A percentile compares a stretch with the other conserved stretches of the same genome.
These are phyloP conservation scores for Pagrus major DNA, from an alignment of 2,113 vertebrate genomes.

Conservation along the genomic window DNA sequence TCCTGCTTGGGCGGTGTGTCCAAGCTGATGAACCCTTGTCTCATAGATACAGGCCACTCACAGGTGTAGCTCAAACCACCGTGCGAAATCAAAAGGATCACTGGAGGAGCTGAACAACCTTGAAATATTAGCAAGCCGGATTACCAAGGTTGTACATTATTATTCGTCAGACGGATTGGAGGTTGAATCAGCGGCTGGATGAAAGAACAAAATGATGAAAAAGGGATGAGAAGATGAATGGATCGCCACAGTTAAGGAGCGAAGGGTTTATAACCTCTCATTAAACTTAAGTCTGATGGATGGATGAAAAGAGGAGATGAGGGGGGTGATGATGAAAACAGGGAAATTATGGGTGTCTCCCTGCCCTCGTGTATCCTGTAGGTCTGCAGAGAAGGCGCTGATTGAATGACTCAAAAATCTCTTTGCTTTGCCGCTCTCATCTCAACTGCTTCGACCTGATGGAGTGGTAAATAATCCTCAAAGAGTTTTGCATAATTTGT, in stretches of 20 bases:
- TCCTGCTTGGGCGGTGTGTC: background rate
- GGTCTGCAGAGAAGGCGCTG: constrained; percentile 33
- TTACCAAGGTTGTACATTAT: constrained; percentile 69
- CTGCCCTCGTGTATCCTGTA: constrained; percentile 43
- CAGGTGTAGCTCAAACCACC: constrained; percentile 32
- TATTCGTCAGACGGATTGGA: constrained; percentile 54
- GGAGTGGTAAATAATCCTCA: constrained; percentile 62
- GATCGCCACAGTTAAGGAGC: constrained; percentile 46
- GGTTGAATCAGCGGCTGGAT: constrained; percentile 58
- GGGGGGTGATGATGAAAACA: constrained; percentile 54
- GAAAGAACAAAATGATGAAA: constrained; percentile 68
- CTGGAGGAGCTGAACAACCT: constrained; percentile 57
- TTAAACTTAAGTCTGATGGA: constrained; percentile 71
- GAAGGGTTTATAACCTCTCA: constrained; percentile 70
- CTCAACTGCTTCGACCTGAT: constrained; percentile 44
- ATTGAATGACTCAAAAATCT: constrained; percentile 58
- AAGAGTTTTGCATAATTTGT: constrained; percentile 57
- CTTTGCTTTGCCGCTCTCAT: constrained; percentile 47
- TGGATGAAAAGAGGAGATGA: constrained; percentile 69
- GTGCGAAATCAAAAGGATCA: constrained; percentile 40
- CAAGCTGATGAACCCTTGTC: background rate
- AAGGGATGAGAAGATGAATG: constrained; percentile 73
- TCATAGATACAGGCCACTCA: background rate
- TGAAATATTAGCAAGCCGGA: constrained; percentile 63
- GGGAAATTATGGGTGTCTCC: constrained; percentile 48